Evolutionary conservation across 2,113 vertebrate species (phyloP).

Genomic region (Lophochroa leadbeateri): DNA sequence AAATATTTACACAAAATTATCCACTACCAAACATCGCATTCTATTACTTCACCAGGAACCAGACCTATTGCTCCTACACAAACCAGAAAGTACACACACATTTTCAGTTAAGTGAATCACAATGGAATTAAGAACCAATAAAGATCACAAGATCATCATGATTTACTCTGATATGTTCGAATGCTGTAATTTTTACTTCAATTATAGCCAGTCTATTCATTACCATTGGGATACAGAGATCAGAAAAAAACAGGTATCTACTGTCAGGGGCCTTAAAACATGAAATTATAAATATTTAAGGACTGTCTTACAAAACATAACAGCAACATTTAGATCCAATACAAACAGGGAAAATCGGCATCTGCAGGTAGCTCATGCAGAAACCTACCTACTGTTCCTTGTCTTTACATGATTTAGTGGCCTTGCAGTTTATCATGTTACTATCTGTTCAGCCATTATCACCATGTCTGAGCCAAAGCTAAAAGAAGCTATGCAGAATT

Average conservation of each 20-base stretch:
- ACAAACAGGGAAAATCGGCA: not conserved
- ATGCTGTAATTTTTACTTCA: not conserved
- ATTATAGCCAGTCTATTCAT: not conserved
- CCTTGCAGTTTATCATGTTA: not conserved
- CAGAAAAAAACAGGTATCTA: not conserved
- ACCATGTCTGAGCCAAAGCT: not conserved
- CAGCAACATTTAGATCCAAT: not conserved
- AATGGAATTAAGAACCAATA: not conserved
- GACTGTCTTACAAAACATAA: not conserved
- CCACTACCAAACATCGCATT: not conserved
- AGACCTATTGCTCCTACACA: not conserved
- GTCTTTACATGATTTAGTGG: not conserved
- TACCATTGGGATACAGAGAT: not conserved
- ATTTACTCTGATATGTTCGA: not conserved
- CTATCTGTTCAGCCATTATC: not conserved
- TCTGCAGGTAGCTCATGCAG: not conserved
- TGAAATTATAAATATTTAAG: not conserved
- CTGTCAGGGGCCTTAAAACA: not conserved
- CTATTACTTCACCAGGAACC: not conserved
- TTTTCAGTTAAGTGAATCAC: not conserved
- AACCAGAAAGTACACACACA: not conserved
- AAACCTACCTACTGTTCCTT: not conserved
- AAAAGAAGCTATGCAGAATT: not conserved
- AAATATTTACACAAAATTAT: not conserved
- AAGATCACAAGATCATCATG: rapidly evolving